Percentiles rank a stretch among this genome's conserved stretches.
These are phyloP conservation scores for Pocillopora meandrina DNA, from an alignment of 92 coral and sea anemone genomes.

Conservation along the genomic window DNA sequence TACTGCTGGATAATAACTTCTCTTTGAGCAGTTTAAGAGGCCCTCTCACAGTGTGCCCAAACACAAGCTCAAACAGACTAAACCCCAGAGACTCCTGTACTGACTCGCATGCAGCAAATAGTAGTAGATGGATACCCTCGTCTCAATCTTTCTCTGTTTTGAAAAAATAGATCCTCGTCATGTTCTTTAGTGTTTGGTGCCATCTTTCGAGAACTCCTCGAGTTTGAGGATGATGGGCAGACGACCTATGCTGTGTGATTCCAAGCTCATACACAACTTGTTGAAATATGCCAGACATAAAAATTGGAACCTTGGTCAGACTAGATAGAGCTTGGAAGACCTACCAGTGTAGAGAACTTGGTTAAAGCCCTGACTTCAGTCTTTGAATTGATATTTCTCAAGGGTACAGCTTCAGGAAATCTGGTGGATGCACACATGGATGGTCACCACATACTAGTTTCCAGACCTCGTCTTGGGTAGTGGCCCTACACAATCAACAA, in stretches of 20 bases:
- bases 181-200: constrained; percentile 59
- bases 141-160: too few relatives aligned
- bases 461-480: constrained; percentile 61
- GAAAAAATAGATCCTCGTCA: background rate
- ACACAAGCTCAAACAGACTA: too few relatives aligned
- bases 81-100: too few relatives aligned
- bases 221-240: constrained; percentile 66
- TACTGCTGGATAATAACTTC: too few relatives aligned
- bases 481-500: constrained; percentile 57
- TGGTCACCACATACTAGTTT: constrained; percentile 58
- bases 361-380: constrained; percentile 53
- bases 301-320: constrained; percentile 74
- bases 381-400: constrained; percentile 60
- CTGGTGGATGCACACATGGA: constrained; percentile 57
- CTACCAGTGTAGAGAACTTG: constrained; percentile 60
- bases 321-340: constrained; percentile 7
- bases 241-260: background rate
- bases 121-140: too few relatives aligned
- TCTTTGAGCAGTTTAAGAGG: too few relatives aligned
- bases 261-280: constrained; percentile 69
- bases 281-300: constrained; percentile 66
- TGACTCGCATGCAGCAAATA: too few relatives aligned
- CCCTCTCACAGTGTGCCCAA: too few relatives aligned
- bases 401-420: constrained; percentile 53
- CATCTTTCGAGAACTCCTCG: constrained; percentile 56